phyloP scores from a whole-genome alignment of 2,888 invertebrate species.

The Heliconius erato region DNA sequence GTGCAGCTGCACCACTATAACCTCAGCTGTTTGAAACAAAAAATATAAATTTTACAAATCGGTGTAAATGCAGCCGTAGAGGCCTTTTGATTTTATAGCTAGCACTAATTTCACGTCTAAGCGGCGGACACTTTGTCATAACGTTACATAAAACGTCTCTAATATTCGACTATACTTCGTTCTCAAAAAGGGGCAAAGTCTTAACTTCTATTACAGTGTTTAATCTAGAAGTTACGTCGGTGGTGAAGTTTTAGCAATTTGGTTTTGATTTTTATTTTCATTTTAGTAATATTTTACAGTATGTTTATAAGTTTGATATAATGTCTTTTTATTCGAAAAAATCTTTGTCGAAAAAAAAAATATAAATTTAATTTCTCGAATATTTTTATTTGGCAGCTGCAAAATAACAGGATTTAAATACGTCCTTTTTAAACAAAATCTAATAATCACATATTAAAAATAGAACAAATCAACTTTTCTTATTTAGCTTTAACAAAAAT shows the following conservation, averaged over 20 bases:
- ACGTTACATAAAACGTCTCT: conserved; percentile 45
- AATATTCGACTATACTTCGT: conserved; percentile 12
- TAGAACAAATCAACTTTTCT: too few relatives aligned
- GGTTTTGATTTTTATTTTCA: not conserved
- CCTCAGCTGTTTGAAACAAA: too few relatives aligned
- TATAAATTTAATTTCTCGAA: too few relatives aligned
- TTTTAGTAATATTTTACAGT: not conserved
- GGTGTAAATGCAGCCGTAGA: conserved; percentile 35
- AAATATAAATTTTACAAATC: not conserved
- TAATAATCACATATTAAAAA: too few relatives aligned
- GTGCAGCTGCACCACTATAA: too few relatives aligned
- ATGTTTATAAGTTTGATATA: not conserved
- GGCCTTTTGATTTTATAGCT: conserved; percentile 46
- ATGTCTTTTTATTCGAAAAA: too few relatives aligned
- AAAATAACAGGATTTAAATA: too few relatives aligned
- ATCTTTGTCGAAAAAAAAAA: too few relatives aligned
- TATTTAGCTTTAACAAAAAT: too few relatives aligned
- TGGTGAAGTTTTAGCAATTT: not conserved
- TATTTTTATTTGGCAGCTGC: too few relatives aligned
- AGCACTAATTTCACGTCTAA: conserved; percentile 47
- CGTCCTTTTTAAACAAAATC: too few relatives aligned
- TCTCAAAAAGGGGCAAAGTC: conserved; percentile 4
- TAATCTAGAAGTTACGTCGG: conserved; percentile 5
- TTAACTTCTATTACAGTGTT: conserved; percentile 11
- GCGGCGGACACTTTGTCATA: conserved; percentile 47